Conservation (phyloP, 2,113 vertebrate species). For the Eudyptes chrysolophus region DNA sequence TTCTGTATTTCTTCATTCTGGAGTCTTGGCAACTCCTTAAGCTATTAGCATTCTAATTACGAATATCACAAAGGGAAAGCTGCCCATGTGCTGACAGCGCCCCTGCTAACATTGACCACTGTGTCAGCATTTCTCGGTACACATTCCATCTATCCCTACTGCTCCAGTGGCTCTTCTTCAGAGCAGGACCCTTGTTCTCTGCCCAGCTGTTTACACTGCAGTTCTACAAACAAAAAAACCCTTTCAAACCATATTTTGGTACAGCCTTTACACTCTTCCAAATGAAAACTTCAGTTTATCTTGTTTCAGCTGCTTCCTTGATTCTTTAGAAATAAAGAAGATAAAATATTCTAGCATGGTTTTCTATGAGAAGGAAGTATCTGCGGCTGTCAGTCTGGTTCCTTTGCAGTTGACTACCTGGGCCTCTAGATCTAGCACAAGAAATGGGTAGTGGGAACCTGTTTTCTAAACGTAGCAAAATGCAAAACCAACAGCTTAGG, state of each 20-base stretch:
- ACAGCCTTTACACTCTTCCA: background rate
- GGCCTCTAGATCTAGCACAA: background rate
- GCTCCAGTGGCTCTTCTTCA: background rate
- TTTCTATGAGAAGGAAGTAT: background rate
- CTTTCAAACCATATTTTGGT: background rate
- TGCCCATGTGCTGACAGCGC: rapidly evolving
- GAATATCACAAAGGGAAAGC: background rate
- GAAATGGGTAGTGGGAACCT: background rate
- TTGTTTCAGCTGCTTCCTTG: background rate
- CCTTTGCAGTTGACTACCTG: background rate
- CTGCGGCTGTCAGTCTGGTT: background rate
- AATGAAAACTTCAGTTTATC: background rate
- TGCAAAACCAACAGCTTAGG: background rate
- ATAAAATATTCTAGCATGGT: background rate
- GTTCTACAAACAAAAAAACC: background rate
- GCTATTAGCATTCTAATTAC: background rate
- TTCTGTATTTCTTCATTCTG: background rate
- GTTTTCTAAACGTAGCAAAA: background rate
- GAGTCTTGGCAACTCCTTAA: background rate
- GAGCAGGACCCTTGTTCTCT: background rate
- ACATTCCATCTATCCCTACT: background rate
- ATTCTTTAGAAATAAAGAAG: background rate
- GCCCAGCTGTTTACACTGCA: background rate
- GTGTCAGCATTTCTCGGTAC: background rate
- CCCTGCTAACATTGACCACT: background rate